These are phyloP conservation scores for Phainopepla nitens DNA, from an alignment of 2,113 vertebrate genomes.

Conservation along the genomic window DNA sequence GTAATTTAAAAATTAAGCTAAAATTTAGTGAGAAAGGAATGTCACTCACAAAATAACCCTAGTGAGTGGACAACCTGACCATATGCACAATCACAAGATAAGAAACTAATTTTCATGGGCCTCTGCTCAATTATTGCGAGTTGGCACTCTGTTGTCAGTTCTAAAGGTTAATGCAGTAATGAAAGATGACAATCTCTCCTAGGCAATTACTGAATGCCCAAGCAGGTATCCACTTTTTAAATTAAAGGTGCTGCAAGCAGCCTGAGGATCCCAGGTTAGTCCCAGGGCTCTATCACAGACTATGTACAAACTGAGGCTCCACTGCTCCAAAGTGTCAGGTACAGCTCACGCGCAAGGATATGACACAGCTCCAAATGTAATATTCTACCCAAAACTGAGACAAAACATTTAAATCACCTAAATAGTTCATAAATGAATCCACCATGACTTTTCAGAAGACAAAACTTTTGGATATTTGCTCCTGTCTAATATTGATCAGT, in stretches of 20 bases:
- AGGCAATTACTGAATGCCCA: conserved; percentile 20
- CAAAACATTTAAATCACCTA: neutral
- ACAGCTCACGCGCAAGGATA: neutral
- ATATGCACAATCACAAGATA: conserved; percentile 13
- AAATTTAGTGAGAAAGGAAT: neutral
- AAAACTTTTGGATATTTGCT: neutral
- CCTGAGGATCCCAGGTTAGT: neutral
- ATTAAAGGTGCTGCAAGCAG: neutral
- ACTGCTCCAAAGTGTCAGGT: neutral
- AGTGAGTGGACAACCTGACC: neutral
- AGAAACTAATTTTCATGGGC: conserved; percentile 57
- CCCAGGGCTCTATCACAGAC: neutral
- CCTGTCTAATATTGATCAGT: neutral
- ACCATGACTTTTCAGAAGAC: neutral
- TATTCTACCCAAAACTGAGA: neutral
- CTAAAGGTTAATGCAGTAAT: conserved; percentile 62
- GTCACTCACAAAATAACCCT: neutral
- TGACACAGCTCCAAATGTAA: neutral
- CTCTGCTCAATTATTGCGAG: conserved; percentile 22
- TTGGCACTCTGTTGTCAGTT: conserved; percentile 20
- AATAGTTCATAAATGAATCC: neutral
- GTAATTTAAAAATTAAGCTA: neutral
- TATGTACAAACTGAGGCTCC: rapidly evolving
- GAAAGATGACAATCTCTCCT: conserved; percentile 61
- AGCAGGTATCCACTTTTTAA: conserved; percentile 21